These are phyloP conservation scores for Nothura maculosa DNA, from an alignment of 2,797 vertebrate species.

Conservation along the genomic window DNA sequence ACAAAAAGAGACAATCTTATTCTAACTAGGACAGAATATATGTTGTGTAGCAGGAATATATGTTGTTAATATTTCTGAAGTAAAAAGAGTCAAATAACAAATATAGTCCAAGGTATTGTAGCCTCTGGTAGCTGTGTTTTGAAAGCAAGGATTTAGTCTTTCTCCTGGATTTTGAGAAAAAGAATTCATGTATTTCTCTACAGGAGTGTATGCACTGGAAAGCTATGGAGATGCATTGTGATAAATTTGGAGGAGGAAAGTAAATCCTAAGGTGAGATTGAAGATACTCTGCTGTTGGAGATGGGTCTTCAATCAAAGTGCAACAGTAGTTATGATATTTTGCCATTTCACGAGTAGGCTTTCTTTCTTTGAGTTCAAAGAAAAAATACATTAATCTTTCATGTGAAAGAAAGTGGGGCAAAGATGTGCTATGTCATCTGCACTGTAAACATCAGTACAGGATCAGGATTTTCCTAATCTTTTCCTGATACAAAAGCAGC, in stretches of 20 bases:
- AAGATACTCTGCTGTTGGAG: background rate
- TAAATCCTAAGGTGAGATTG: background rate
- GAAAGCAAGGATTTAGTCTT: background rate
- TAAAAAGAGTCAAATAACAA: background rate
- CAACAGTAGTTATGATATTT: background rate
- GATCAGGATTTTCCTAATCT: background rate
- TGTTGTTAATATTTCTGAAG: background rate
- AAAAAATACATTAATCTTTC: background rate
- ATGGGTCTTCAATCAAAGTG: background rate
- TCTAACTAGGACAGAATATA: background rate
- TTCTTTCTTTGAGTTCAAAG: background rate
- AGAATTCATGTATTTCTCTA: background rate
- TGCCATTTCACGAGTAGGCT: background rate
- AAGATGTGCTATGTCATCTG: background rate
- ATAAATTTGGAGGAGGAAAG: background rate
- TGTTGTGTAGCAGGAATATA: background rate
- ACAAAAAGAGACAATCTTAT: background rate
- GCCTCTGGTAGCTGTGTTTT: background rate
- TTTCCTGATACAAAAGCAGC: background rate
- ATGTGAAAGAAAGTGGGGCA: background rate
- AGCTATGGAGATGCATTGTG: background rate
- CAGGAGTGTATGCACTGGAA: background rate
- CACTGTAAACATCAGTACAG: background rate
- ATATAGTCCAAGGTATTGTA: background rate
- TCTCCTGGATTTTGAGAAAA: background rate